These are phyloP conservation scores for Uropsilus gracilis DNA, from an alignment of 2,113 vertebrate species.

Conservation along the genomic window DNA sequence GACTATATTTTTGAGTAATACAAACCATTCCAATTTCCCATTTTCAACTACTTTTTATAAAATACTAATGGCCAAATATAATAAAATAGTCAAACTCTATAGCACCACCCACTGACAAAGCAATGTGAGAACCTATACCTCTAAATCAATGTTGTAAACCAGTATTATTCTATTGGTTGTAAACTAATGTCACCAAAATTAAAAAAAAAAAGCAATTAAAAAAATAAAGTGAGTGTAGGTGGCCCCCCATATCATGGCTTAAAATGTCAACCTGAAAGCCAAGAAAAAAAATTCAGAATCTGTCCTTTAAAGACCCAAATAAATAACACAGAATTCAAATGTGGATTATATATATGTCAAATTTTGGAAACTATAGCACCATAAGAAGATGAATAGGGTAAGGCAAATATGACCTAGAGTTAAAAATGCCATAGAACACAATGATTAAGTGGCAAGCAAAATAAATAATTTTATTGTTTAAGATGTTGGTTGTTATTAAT, in stretches of 20 bases:
- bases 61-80: background rate
- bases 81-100: background rate
- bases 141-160: too few species aligned
- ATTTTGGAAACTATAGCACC: background rate
- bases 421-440: background rate
- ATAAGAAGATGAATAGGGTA: background rate
- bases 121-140: too few species aligned
- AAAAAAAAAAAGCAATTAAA: too few species aligned
- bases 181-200: too few species aligned
- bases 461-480: background rate
- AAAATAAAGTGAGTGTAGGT: too few species aligned
- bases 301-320: too few species aligned
- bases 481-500: background rate
- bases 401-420: background rate
- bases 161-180: too few species aligned
- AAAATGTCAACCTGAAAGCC: background rate
- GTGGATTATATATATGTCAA: background rate
- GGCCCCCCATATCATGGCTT: background rate
- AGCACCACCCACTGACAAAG: too few species aligned
- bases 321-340: too few species aligned
- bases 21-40: background rate
- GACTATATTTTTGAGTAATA: too few species aligned
- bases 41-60: constrained; percentile 32
- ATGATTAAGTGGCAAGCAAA: background rate
- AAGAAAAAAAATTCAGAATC: constrained; percentile 1